Percentiles rank a stretch among this genome's conserved stretches.
phyloP scores from a whole-genome alignment of 2,797 vertebrate genomes.

The Acipenser transmontanus region DNA sequence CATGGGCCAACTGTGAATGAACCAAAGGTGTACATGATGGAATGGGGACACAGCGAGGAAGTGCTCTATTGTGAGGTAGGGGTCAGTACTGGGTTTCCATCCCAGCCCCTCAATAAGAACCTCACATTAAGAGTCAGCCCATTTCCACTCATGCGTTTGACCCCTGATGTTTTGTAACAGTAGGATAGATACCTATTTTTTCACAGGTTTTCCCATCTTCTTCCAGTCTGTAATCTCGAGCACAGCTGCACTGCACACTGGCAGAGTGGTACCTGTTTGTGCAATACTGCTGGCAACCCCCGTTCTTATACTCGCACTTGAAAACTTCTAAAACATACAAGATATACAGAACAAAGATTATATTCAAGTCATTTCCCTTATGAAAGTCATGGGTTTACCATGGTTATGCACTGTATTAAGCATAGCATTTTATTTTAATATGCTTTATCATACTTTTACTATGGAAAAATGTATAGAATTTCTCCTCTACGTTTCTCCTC shows the following conservation, averaged over 20 bases:
- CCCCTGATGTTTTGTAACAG: too few species aligned
- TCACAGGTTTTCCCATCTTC: slow-evolving; percentile 52
- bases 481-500: too few species aligned
- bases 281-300: slow-evolving; percentile 75
- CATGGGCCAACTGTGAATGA: background rate
- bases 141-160: too few species aligned
- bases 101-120: background rate
- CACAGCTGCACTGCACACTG: slow-evolving; percentile 60
- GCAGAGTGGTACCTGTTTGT: slow-evolving; percentile 35
- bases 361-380: background rate
- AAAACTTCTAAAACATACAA: slow-evolving; percentile 40
- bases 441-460: too few species aligned
- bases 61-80: background rate
- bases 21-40: background rate
- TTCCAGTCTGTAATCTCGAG: slow-evolving; percentile 55
- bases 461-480: too few species aligned
- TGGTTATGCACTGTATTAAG: background rate
- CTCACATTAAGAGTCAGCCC: too few species aligned
- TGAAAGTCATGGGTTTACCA: background rate
- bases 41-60: background rate
- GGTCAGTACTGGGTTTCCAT: background rate
- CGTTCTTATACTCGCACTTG: slow-evolving; percentile 67
- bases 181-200: slow-evolving; percentile 43
- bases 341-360: background rate
- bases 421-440: too few species aligned